phyloP scores from a whole-genome alignment of 2,888 invertebrate species.

The Microctonus brassicae region DNA sequence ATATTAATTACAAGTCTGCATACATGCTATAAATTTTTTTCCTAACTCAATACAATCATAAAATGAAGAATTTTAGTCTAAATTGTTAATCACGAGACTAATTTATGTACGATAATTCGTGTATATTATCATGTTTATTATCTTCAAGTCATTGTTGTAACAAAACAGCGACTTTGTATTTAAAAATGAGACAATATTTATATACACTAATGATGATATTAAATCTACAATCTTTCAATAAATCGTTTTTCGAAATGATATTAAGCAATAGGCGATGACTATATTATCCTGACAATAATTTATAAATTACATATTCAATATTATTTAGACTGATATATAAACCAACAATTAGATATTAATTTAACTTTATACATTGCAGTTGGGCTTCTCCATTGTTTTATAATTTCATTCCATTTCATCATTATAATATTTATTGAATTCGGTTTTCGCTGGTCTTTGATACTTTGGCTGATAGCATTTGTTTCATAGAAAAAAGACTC shows the following conservation, averaged over 20 bases:
- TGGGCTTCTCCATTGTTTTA: neutral
- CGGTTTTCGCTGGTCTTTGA: constrained; percentile 39
- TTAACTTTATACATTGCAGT: neutral
- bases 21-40: too few species aligned
- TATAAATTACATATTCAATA: neutral
- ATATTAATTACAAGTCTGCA: too few species aligned
- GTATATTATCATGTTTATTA: too few species aligned
- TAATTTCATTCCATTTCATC: neutral
- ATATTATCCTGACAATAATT: too few species aligned
- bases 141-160: neutral
- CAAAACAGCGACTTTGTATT: neutral
- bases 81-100: too few species aligned
- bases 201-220: too few species aligned
- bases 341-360: neutral
- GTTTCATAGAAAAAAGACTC: constrained; percentile 63
- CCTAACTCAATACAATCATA: too few species aligned
- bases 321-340: neutral
- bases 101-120: too few species aligned
- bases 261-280: neutral
- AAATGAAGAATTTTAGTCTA: too few species aligned
- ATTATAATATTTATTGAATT: neutral
- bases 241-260: neutral
- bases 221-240: neutral
- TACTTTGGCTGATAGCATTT: constrained; percentile 58
- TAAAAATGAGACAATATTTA: too few species aligned